Evolutionary conservation across 2,888 invertebrate genomes (phyloP), one percentile per base, ranked within the genome.

Genomic region (Tethea ocularis): DNA sequence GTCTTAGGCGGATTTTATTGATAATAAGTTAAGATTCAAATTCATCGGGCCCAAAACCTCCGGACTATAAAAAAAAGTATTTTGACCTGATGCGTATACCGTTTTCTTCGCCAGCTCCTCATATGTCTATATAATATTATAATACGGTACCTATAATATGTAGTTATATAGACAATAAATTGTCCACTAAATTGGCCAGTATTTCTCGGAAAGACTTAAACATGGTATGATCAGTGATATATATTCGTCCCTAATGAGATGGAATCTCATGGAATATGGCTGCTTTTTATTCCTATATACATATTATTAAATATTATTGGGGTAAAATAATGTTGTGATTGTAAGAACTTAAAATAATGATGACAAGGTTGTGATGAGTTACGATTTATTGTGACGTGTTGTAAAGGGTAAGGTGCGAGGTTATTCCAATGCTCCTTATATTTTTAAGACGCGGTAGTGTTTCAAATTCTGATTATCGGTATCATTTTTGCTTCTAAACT

Each of bases 171-270:
- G 72, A 76, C 68, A 75, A 71, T 74, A 73, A 70, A 69, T 70
- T 78, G 73, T 77, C 70, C 62, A 52, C 33, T 66, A 61, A 69
- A 81, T 85, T 83, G 84, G 85, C 83, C 85, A 87, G 86, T 86
- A 85, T 84, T 85, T 68, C 67, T 10, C 7, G 46, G 20, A 20
- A 76, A 78, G 73, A 77, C 71, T 77, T n/a, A 7, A n/a, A 71
- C 54, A 22, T 17, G 54, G 54, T 62, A 56, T 61, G 51, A 58
- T 58, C 66, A 67, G 70, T 77, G 76, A 75, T 71, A 72, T 60
- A 61, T 57, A 65, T 74, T 71, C 75, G 78, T 78, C 75, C 77
- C 33, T 55, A 53, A 52, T 62, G 77, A 79, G 78, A 79, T 79
- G n/a, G 71, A 72, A 79, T 79, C 78, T 78, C 74, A 56, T 61